Conservation (phyloP, 1,140 invertebrate species). For the Zaprionus vittiger region DNA sequence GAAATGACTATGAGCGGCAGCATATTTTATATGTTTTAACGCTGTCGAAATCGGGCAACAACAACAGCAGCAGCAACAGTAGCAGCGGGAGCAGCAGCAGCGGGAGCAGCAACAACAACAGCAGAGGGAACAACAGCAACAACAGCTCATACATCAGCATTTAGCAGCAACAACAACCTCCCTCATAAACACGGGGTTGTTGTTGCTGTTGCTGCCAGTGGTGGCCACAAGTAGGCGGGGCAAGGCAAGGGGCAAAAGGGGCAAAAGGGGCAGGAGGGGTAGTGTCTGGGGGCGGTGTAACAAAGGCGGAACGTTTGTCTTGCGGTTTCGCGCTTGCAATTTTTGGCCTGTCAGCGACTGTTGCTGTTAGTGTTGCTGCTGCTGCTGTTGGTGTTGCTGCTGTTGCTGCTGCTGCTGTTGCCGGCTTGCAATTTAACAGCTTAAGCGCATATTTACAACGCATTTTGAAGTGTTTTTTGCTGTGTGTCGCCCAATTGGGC, state of each 20-base stretch:
- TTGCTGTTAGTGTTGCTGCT: constrained; percentile 39
- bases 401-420: constrained; percentile 22
- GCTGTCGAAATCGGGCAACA: constrained; percentile 75
- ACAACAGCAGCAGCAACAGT: constrained; percentile 59
- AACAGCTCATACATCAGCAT: constrained; percentile 78
- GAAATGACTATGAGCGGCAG: constrained; percentile 63
- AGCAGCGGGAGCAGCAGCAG: constrained; percentile 51
- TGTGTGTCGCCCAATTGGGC: constrained; percentile 44
- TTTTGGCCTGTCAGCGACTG: constrained; percentile 72
- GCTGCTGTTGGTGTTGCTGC: neutral
- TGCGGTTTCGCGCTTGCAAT: constrained; percentile 77
- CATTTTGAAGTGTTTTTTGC: constrained; percentile 63
- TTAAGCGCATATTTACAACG: constrained; percentile 79
- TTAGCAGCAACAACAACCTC: constrained; percentile 60
- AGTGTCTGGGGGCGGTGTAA: constrained; percentile 13
- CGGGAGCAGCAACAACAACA: constrained; percentile 62
- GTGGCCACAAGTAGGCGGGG: neutral
- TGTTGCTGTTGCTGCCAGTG: constrained; percentile 12
- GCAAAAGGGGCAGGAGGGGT: neutral
- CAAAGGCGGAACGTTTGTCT: constrained; percentile 62
- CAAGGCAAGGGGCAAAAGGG: neutral
- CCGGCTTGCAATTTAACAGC: constrained; percentile 75
- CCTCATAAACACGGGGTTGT: constrained; percentile 38
- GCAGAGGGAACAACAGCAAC: constrained; percentile 49
- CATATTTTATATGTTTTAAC: constrained; percentile 84